A percentile compares a stretch with the other conserved stretches of the same genome.
phyloP scores from a whole-genome alignment of 2,888 invertebrate species.

The Osmoderma eremita region DNA sequence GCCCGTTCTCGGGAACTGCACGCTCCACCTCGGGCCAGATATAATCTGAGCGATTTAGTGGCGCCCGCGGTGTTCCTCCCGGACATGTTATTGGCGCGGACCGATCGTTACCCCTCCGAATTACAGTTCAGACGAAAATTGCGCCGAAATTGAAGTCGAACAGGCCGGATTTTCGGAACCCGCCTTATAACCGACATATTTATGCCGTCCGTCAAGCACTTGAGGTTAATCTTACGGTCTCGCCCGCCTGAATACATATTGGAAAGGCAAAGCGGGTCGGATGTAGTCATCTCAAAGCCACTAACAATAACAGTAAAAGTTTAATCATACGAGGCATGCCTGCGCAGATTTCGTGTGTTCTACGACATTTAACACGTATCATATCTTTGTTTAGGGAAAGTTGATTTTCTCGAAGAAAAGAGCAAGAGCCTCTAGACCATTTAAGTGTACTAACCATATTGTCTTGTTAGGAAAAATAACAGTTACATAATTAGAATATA shows the following conservation, averaged over 20 bases:
- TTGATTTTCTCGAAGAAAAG: too few species aligned
- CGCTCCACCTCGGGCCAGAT: conserved; percentile 5
- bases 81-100: conserved; percentile 33
- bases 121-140: conserved; percentile 36
- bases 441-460: too few species aligned
- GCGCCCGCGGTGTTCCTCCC: conserved; percentile 27
- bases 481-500: too few species aligned
- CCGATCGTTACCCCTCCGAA: conserved; percentile 33
- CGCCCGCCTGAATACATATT: conserved; percentile 32
- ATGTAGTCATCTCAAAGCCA: conserved; percentile 27
- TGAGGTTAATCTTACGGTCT: conserved; percentile 35
- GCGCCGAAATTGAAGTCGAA: conserved; percentile 36
- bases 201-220: conserved; percentile 33
- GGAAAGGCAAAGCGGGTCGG: conserved; percentile 20
- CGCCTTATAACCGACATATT: conserved; percentile 31
- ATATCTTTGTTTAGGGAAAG: too few species aligned
- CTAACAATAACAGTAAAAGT: conserved; percentile 38
- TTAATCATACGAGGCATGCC: conserved; percentile 20
- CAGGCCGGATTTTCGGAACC: conserved; percentile 26
- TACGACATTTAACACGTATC: too few species aligned
- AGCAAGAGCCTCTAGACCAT: too few species aligned
- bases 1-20: conserved; percentile 1
- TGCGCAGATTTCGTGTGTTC: too few species aligned
- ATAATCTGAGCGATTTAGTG: conserved; percentile 36
- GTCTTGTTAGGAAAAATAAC: too few species aligned